Evolutionary conservation across 2,113 vertebrate species (phyloP), one percentile per base, ranked within the genome.

Genomic region (Neomonachus schauinslandi): DNA sequence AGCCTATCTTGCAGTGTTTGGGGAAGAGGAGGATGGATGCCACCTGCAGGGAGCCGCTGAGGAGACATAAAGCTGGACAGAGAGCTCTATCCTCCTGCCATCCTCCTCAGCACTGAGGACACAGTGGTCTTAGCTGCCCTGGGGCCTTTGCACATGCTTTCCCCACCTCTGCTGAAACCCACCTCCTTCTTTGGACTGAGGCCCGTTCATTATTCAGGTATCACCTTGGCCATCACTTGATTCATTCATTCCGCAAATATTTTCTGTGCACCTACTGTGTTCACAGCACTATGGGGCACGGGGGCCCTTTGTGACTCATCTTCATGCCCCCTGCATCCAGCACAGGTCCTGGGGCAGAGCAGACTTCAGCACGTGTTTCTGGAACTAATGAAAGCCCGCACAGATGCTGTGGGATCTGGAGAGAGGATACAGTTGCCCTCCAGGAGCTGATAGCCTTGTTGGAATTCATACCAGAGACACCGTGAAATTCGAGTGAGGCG

Each of bases 1-100:
- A 63, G 46, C 16, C 42, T 63, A n/a, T 1, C 24, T 11, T 6
- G 15, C 21, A 19, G 61, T 24, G 53, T 82, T 65, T 74, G n/a
- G 9, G 46, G 71, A 89, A 67, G 18, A 26, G 31, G 49, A 74
- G 24, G 42, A 4, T 16, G 10, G 53, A 21, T 31, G 74, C 31
- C 2, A 2, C 16, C 12, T 46, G 16, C 6, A 4, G 26, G 39
- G 31, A 28, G 6, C 36, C 9, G 0, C 26, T 53, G n/a, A 74
- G 71, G 39, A 76, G 31, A 21, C 33, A 12, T 46, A 39, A 57
- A 57, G 7, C 69, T 61, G n/a, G 39, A 33, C 7, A 3, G 18
- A 22, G 67, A 90, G 5, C 42, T n/a, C 33, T 16, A 7, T 22
- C 3, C 53, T 18, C 33, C 22, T 19, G 55, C 24, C 26, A 36